These are phyloP conservation scores for Tokudaia tokunoshimensis DNA, from an alignment of 2,797 vertebrate genomes.

Conservation along the genomic window DNA sequence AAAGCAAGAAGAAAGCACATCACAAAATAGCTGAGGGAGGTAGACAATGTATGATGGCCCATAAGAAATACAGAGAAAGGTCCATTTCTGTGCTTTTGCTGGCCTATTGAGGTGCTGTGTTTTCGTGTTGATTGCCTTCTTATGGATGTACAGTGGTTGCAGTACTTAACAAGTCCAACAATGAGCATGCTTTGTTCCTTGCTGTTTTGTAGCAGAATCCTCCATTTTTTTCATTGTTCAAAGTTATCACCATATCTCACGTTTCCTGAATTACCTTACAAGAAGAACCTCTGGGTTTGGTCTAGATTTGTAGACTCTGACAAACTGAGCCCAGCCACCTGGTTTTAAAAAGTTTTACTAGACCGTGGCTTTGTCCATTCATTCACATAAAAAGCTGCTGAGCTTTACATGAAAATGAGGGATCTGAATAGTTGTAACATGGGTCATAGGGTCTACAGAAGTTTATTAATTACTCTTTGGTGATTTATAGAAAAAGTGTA, in stretches of 20 bases:
- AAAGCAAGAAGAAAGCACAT: neutral
- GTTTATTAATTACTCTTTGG: neutral
- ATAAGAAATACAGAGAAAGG: neutral
- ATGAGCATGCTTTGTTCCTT: neutral
- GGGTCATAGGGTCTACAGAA: neutral
- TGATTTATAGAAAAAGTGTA: slow-evolving; percentile 9
- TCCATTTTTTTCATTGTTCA: neutral
- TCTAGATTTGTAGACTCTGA: neutral
- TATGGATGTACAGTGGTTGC: neutral
- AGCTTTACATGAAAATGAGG: neutral
- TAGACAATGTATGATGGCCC: neutral
- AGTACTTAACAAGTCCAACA: neutral
- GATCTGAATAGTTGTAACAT: neutral
- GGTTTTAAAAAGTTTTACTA: slow-evolving; percentile 41
- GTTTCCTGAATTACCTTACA: neutral
- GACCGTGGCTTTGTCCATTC: neutral
- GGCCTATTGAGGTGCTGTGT: neutral
- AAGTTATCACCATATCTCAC: neutral
- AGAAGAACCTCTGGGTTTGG: neutral
- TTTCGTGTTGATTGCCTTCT: neutral
- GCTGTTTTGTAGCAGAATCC: neutral
- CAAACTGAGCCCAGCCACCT: neutral
- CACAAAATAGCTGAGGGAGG: neutral
- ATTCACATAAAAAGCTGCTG: neutral
- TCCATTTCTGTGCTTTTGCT: slow-evolving; percentile 9